Evolutionary conservation across 2,113 vertebrate genomes (phyloP).

Genomic region (Cebus imitator): DNA sequence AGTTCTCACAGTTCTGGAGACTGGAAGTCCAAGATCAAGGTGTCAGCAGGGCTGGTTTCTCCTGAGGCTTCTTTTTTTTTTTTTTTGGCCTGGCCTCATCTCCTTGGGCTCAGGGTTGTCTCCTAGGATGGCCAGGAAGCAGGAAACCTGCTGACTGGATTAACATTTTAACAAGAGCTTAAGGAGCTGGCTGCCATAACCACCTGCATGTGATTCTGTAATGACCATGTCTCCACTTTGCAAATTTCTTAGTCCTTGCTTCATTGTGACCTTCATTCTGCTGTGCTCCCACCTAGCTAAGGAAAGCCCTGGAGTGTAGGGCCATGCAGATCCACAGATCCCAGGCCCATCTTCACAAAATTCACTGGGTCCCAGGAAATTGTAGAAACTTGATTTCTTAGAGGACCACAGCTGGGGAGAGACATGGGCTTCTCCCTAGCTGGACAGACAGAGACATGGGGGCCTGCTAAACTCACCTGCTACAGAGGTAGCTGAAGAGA

Average conservation of each 20-base stretch:
- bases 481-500: neutral
- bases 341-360: neutral
- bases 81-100: too few species aligned
- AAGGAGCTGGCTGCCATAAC: neutral
- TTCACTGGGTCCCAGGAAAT: neutral
- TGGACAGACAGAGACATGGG: neutral
- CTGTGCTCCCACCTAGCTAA: rapidly evolving
- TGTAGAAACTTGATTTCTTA: neutral
- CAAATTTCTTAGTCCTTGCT: neutral
- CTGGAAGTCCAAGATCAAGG: neutral
- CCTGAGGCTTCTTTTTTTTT: neutral
- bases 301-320: too few species aligned
- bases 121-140: neutral
- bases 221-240: neutral
- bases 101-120: neutral
- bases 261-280: neutral
- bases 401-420: neutral
- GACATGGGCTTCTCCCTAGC: neutral
- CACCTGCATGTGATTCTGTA: neutral
- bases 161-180: too few species aligned
- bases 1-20: too few species aligned
- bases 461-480: neutral
- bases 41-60: rapidly evolving
- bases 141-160: neutral
- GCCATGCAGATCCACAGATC: neutral